Evolutionary conservation across 2,113 vertebrate genomes (phyloP).

Genomic region (Seriola rivoliana): DNA sequence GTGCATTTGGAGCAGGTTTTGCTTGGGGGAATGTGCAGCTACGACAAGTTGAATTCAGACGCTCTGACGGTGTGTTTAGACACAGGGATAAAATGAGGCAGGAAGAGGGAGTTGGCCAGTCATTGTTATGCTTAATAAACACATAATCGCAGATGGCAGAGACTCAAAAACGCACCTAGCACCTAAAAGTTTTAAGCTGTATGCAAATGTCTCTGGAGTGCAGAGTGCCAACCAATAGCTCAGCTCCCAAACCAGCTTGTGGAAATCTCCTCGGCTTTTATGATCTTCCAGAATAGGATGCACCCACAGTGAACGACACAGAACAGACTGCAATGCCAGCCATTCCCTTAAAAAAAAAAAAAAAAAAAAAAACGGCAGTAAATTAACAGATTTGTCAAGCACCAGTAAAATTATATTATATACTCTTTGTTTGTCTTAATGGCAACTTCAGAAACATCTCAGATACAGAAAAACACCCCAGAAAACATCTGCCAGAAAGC

Average conservation of each 20-base stretch:
- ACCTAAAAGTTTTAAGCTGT: conserved; percentile 20
- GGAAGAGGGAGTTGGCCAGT: conserved; percentile 18
- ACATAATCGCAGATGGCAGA: conserved; percentile 39
- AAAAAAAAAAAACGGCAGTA: neutral
- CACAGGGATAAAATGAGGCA: neutral
- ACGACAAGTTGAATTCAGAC: conserved; percentile 10
- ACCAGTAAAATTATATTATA: neutral
- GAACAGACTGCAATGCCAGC: conserved; percentile 2
- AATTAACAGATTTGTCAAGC: neutral
- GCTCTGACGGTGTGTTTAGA: neutral
- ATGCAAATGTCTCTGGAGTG: conserved; percentile 27
- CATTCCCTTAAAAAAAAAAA: conserved; percentile 2
- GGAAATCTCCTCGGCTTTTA: conserved; percentile 30
- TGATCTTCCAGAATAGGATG: conserved; percentile 28
- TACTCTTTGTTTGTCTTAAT: neutral
- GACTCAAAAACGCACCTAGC: conserved; percentile 17
- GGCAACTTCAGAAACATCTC: neutral
- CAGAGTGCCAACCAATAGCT: conserved; percentile 10
- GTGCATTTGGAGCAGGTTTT: conserved; percentile 19
- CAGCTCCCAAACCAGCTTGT: conserved; percentile 24
- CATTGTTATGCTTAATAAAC: conserved; percentile 27
- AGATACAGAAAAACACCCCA: neutral
- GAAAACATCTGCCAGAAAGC: conserved; percentile 12
- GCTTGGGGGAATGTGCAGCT: neutral
- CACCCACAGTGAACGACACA: conserved; percentile 1